Conservation (phyloP, 2,797 vertebrate species). For the Sebastes nivosus region DNA sequence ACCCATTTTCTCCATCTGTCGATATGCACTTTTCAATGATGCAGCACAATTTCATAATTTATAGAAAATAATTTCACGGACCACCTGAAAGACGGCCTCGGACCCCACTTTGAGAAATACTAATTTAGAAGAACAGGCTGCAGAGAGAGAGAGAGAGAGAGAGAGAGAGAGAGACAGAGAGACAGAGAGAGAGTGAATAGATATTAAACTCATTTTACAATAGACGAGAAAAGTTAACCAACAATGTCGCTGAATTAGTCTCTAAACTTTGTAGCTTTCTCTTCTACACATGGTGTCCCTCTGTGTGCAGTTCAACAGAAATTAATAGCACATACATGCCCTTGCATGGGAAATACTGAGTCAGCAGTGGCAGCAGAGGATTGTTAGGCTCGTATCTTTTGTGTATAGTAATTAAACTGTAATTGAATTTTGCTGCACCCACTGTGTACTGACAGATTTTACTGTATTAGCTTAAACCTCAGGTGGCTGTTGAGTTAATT, state of each 20-base stretch:
- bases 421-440: constrained; percentile 41
- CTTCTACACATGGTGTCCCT: not conserved
- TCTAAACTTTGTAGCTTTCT: not conserved
- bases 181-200: not conserved
- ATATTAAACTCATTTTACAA: constrained; percentile 12
- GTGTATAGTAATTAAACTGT: constrained; percentile 52
- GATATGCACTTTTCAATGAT: no score
- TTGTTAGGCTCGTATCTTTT: not conserved
- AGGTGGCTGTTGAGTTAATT: constrained; percentile 38
- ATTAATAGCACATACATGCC: not conserved
- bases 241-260: constrained; percentile 1
- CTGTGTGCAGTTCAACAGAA: constrained; percentile 4
- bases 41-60: no score
- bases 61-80: no score
- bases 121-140: not conserved
- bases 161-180: not conserved
- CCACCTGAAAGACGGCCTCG: no score
- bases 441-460: constrained; percentile 22
- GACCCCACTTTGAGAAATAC: no score
- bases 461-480: constrained; percentile 37
- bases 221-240: not conserved
- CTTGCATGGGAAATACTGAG: constrained; percentile 3
- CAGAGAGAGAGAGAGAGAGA: not conserved
- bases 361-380: constrained; percentile 36
- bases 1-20: no score